phyloP scores from a whole-genome alignment of 2,888 invertebrate genomes.

The Caenorhabditis parvicauda region DNA sequence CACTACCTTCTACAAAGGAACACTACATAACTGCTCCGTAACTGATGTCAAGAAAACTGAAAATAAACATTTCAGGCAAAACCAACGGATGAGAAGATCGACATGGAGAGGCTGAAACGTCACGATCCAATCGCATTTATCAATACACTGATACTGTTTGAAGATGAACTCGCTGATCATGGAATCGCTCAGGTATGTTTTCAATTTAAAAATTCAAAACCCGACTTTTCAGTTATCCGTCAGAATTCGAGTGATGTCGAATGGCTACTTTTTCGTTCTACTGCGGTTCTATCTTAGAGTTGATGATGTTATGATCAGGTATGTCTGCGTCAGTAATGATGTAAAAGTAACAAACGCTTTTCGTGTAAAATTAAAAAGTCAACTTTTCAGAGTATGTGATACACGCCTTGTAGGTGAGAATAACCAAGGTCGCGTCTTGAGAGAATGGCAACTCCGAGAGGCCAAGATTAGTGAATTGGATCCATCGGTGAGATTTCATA shows the following conservation, averaged over 20 bases:
- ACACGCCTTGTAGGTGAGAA: conserved; percentile 48
- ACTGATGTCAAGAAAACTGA: background rate
- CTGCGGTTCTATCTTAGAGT: conserved; percentile 88
- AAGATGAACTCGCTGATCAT: conserved; percentile 97
- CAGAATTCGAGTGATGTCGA: conserved; percentile 82
- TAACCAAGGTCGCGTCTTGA: conserved; percentile 27
- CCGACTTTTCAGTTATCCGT: conserved; percentile 78
- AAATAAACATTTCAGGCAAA: conserved; percentile 7
- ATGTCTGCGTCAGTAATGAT: conserved; percentile 64
- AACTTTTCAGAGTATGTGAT: conserved; percentile 39
- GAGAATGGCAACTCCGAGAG: conserved; percentile 56
- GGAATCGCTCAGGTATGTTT: conserved; percentile 76
- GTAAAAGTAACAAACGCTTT: background rate
- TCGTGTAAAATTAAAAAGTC: background rate
- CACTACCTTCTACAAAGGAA: conserved; percentile 84
- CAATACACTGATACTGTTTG: conserved; percentile 81
- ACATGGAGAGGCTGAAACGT: conserved; percentile 82
- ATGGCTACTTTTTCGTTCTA: conserved; percentile 80
- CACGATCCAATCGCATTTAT: conserved; percentile 90
- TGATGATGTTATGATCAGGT: conserved; percentile 80
- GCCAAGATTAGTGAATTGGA: conserved; percentile 31
- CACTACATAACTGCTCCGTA: conserved; percentile 53
- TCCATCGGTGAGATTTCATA: conserved; percentile 15
- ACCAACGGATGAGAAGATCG: conserved; percentile 70
- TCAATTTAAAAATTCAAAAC: background rate